These are phyloP conservation scores for Lerema accius DNA, from an alignment of 1,140 invertebrate species.

Conservation along the genomic window DNA sequence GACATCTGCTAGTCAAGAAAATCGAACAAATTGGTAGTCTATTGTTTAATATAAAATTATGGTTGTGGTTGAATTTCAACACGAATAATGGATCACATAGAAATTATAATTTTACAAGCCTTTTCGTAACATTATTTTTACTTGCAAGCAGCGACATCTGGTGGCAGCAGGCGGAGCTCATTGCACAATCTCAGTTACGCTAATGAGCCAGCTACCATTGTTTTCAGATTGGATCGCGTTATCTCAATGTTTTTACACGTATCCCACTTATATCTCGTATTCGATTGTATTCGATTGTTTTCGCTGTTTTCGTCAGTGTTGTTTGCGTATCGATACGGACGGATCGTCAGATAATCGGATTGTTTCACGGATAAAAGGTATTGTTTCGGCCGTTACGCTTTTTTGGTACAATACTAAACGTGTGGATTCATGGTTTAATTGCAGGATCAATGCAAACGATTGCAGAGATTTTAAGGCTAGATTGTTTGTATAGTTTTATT, in stretches of 20 bases:
- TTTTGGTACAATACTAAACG: conserved; percentile 12
- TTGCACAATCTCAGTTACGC: conserved; percentile 25
- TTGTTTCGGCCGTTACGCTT: conserved; percentile 31
- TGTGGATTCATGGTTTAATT: conserved; percentile 26
- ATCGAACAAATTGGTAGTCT: too few relatives aligned
- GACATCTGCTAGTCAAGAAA: too few relatives aligned
- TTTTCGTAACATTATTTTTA: too few relatives aligned
- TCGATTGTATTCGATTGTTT: conserved; percentile 67
- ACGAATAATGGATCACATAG: too few relatives aligned
- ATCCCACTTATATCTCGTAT: conserved; percentile 32
- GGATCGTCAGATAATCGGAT: conserved; percentile 49
- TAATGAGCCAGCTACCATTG: conserved; percentile 29
- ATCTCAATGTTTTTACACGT: conserved; percentile 22
- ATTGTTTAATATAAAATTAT: too few relatives aligned
- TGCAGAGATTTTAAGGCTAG: conserved; percentile 6
- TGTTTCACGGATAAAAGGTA: conserved; percentile 27
- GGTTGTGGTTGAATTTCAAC: too few relatives aligned
- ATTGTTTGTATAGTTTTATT: too few relatives aligned
- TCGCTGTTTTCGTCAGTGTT: conserved; percentile 71
- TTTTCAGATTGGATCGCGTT: conserved; percentile 31
- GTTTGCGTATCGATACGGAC: conserved; percentile 47
- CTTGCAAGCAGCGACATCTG: conserved; percentile 10
- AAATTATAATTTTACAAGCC: too few relatives aligned
- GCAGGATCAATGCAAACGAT: conserved; percentile 14
- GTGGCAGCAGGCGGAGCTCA: neutral